Evolutionary conservation across 2,888 invertebrate species (phyloP).

Genomic region (Drosophila testacea): DNA sequence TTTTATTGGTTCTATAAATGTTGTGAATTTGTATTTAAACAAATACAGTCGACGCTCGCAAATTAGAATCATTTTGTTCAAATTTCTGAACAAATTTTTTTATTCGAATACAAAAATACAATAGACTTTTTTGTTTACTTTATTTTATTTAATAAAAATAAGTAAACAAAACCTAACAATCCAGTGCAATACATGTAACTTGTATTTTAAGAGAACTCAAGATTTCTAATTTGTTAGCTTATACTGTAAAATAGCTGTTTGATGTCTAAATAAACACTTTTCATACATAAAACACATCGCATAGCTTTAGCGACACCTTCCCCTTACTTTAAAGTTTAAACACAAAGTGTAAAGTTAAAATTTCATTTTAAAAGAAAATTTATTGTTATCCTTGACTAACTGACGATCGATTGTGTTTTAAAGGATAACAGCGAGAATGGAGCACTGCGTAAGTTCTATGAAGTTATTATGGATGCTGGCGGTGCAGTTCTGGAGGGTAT

Average conservation of each 20-base stretch:
- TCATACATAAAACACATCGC: slow-evolving; percentile 18
- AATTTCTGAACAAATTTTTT: no score
- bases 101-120: no score
- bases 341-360: not conserved
- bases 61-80: no score
- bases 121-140: no score
- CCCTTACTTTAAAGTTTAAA: not conserved
- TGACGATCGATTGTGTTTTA: slow-evolving; percentile 31
- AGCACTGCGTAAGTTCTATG: slow-evolving; percentile 92
- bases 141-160: no score
- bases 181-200: no score
- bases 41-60: slow-evolving; percentile 10
- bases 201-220: no score
- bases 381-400: not conserved
- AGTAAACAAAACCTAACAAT: no score
- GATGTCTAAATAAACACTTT: slow-evolving; percentile 29
- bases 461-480: slow-evolving; percentile 91
- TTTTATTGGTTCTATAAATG: slow-evolving; percentile 32
- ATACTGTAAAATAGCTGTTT: slow-evolving; percentile 20
- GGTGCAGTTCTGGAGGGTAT: slow-evolving; percentile 91
- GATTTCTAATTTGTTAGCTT: no score
- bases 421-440: slow-evolving; percentile 90
- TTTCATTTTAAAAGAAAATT: not conserved
- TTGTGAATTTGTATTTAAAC: slow-evolving; percentile 27
- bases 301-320: not conserved